Evolutionary conservation across 2,888 invertebrate species (phyloP).

Genomic region (Diarsia brunnea): DNA sequence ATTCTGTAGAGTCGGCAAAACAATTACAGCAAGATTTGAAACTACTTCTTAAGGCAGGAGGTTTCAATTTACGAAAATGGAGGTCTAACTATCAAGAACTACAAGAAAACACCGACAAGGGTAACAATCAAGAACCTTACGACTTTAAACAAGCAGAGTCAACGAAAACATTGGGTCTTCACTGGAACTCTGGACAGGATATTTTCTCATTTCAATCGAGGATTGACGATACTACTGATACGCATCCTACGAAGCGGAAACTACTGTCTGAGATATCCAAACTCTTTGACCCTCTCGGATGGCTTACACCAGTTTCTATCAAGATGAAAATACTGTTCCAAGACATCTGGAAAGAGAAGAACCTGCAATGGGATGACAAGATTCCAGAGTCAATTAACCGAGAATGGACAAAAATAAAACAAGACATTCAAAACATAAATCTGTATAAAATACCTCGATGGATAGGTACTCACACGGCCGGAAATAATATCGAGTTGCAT

Average conservation of each 20-base stretch:
- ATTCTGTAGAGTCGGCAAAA: not conserved
- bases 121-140: not conserved
- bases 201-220: not conserved
- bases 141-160: not conserved
- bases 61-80: not conserved
- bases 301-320: not conserved
- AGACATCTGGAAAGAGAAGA: not conserved
- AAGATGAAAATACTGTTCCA: not conserved
- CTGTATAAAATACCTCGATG: not conserved
- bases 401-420: not conserved
- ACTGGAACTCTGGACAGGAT: not conserved
- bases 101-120: not conserved
- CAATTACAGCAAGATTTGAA: conserved; percentile 1
- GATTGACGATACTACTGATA: not conserved
- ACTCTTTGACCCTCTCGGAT: not conserved
- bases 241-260: not conserved
- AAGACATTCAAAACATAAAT: not conserved
- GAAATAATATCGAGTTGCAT: not conserved
- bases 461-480: not conserved
- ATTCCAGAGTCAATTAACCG: not conserved
- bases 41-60: not conserved
- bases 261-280: not conserved
- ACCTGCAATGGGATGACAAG: not conserved
- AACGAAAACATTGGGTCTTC: not conserved
- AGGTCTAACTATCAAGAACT: not conserved